phyloP scores from a whole-genome alignment of 1,140 invertebrate genomes.

The Palaemon carinicauda region DNA sequence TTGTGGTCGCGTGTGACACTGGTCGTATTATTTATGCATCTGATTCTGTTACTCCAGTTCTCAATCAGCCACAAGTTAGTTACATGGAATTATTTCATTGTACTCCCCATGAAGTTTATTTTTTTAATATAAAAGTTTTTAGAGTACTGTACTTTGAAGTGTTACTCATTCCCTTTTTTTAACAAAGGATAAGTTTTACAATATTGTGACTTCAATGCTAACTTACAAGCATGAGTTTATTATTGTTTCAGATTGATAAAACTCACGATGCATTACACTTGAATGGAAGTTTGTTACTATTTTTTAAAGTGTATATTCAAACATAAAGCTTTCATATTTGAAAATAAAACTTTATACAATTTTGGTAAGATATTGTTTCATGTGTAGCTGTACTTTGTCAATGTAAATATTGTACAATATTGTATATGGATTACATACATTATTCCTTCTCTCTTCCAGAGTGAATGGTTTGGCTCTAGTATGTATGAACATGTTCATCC shows the following conservation, averaged over 20 bases:
- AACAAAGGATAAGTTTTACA: too few species aligned
- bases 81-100: background rate
- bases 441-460: conserved; percentile 70
- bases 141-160: background rate
- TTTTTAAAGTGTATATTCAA: background rate
- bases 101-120: background rate
- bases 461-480: conserved; percentile 96
- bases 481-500: conserved; percentile 97
- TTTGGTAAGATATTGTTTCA: too few species aligned
- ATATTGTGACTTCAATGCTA: background rate
- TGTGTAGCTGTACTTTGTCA: background rate
- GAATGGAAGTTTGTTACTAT: background rate
- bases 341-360: too few species aligned
- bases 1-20: conserved; percentile 97
- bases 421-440: conserved; percentile 53
- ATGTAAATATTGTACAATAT: conserved; percentile 32
- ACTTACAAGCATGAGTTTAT: too few species aligned
- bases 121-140: background rate
- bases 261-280: background rate
- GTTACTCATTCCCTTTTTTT: too few species aligned
- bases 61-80: conserved; percentile 80
- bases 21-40: conserved; percentile 98
- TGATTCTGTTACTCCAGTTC: conserved; percentile 95
- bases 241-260: too few species aligned
- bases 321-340: background rate